Evolutionary conservation across 2,797 vertebrate species (phyloP).

Genomic region (Babyrousa celebensis): DNA sequence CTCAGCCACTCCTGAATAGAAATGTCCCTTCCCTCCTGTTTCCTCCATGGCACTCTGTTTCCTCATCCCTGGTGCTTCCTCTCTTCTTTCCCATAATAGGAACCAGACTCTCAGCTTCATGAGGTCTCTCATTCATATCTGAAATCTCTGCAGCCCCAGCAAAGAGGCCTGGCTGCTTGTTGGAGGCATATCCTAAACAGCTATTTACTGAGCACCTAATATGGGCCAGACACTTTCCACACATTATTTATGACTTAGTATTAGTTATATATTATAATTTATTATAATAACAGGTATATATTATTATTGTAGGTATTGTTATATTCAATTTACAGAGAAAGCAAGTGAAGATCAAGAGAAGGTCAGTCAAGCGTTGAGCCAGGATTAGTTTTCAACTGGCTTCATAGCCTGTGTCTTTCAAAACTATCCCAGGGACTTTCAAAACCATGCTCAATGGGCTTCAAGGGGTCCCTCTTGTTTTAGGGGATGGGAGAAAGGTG

Average conservation of each 20-base stretch:
- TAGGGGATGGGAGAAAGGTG: neutral
- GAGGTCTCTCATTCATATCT: neutral
- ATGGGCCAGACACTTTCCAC: neutral
- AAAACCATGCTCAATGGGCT: neutral
- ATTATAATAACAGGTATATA: neutral
- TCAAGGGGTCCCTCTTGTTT: neutral
- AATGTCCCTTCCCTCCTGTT: neutral
- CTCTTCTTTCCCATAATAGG: neutral
- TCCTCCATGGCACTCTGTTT: neutral
- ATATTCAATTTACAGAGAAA: neutral
- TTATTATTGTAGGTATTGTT: neutral
- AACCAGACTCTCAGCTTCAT: neutral
- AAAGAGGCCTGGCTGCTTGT: neutral
- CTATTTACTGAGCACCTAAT: neutral
- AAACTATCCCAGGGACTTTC: neutral
- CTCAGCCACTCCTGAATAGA: neutral
- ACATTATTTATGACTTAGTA: neutral
- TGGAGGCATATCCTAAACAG: neutral
- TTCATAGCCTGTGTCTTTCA: slow-evolving; percentile 7
- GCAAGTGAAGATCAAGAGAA: neutral
- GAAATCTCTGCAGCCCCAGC: neutral
- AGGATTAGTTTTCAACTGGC: neutral
- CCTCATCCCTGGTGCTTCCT: neutral
- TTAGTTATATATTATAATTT: neutral
- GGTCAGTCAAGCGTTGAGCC: neutral